Evolutionary conservation across 1,140 invertebrate species (phyloP).

Genomic region (Augochlora pura): DNA sequence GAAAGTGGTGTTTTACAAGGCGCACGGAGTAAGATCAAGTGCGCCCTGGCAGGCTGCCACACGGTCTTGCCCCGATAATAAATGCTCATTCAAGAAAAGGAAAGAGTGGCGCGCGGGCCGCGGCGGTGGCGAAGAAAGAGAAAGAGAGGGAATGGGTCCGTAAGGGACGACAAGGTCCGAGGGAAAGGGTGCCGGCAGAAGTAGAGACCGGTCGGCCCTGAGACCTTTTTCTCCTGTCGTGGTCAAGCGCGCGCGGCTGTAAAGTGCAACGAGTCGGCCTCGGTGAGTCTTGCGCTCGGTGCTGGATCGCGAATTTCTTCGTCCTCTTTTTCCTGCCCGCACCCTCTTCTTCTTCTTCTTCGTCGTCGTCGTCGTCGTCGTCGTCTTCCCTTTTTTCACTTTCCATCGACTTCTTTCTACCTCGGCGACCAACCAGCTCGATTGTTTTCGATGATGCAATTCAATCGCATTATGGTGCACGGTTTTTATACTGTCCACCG

Average conservation of each 20-base stretch:
- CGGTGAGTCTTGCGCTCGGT: slow-evolving; percentile 59
- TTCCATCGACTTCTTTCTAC: not conserved
- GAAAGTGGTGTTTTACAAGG: slow-evolving; percentile 66
- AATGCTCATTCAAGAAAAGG: slow-evolving; percentile 70
- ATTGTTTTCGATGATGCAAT: slow-evolving; percentile 60
- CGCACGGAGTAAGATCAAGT: slow-evolving; percentile 69
- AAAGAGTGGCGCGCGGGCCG: slow-evolving; percentile 23
- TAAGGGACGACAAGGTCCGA: slow-evolving; percentile 16
- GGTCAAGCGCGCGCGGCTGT: slow-evolving; percentile 60
- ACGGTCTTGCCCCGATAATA: slow-evolving; percentile 64
- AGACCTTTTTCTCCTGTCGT: slow-evolving; percentile 70
- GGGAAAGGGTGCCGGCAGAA: slow-evolving; percentile 20
- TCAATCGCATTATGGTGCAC: slow-evolving; percentile 45
- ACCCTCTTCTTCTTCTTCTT: not conserved
- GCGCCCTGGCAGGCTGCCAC: slow-evolving; percentile 65
- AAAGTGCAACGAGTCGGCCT: slow-evolving; percentile 67
- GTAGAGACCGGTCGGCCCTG: slow-evolving; percentile 67
- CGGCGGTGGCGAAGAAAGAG: slow-evolving; percentile 51
- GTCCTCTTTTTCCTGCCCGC: not conserved
- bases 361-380: not conserved
- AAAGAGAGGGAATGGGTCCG: slow-evolving; percentile 7
- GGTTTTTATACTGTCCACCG: slow-evolving; percentile 38
- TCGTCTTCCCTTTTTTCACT: not conserved
- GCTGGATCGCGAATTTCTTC: slow-evolving; percentile 32
- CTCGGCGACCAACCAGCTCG: slow-evolving; percentile 22